phyloP scores from a whole-genome alignment of 2,888 invertebrate species.

The Agelastica alni region DNA sequence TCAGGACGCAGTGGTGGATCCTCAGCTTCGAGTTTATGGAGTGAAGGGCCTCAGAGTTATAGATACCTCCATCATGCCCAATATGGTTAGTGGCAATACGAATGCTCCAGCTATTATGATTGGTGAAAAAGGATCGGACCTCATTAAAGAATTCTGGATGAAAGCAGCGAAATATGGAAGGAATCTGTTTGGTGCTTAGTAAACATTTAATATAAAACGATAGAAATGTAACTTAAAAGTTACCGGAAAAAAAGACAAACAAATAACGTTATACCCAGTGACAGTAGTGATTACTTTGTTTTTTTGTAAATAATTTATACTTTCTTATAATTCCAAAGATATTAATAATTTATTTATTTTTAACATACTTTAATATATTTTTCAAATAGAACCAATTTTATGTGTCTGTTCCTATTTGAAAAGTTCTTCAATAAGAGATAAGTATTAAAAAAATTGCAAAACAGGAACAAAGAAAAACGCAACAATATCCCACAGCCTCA shows the following conservation, averaged over 20 bases:
- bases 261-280: background rate
- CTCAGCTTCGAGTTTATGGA: conserved; percentile 78
- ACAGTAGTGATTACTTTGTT: background rate
- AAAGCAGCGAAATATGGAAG: conserved; percentile 50
- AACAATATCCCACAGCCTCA: too few relatives aligned
- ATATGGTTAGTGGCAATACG: conserved; percentile 82
- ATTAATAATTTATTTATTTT: background rate
- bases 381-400: background rate
- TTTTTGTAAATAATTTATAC: background rate
- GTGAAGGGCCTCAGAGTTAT: conserved; percentile 78
- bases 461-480: too few relatives aligned
- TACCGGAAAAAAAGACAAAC: too few relatives aligned
- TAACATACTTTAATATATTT: background rate
- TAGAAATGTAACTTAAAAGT: too few relatives aligned
- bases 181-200: conserved; percentile 17
- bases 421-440: too few relatives aligned
- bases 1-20: conserved; percentile 80
- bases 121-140: conserved; percentile 85
- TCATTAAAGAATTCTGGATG: conserved; percentile 84
- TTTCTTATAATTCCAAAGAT: conserved; percentile 5
- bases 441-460: too few relatives aligned
- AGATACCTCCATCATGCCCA: conserved; percentile 87
- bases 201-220: background rate
- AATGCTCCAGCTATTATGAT: conserved; percentile 90
- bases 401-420: too few relatives aligned